Percentiles rank a stretch among this genome's conserved stretches.
These are phyloP conservation scores for Autographa gamma DNA, from an alignment of 2,888 invertebrate species.

Conservation along the genomic window DNA sequence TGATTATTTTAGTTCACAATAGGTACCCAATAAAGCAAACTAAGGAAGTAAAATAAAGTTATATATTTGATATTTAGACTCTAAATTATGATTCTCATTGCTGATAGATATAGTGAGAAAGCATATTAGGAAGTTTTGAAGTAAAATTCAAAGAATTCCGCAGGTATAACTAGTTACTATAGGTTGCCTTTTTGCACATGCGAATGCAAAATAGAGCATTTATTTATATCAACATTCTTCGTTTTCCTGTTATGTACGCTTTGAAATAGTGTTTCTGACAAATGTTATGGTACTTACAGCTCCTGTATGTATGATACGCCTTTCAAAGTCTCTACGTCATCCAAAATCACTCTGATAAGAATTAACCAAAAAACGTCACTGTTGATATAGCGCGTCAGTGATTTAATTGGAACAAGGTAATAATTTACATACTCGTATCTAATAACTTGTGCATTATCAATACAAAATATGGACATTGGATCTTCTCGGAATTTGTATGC, in stretches of 20 bases:
- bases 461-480: constrained; percentile 61
- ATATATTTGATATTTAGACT: background rate
- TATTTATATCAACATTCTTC: constrained; percentile 51
- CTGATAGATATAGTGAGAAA: constrained; percentile 8
- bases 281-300: constrained; percentile 39
- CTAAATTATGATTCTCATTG: background rate
- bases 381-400: constrained; percentile 59
- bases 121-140: constrained; percentile 13
- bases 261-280: constrained; percentile 39
- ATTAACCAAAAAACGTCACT: constrained; percentile 68
- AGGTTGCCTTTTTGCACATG: constrained; percentile 16
- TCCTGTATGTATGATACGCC: constrained; percentile 23
- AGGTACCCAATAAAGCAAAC: constrained; percentile 18
- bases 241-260: constrained; percentile 61
- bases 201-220: constrained; percentile 43
- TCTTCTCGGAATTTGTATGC: constrained; percentile 65
- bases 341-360: constrained; percentile 46
- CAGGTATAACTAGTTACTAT: constrained; percentile 9
- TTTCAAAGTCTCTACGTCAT: constrained; percentile 45
- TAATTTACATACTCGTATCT: constrained; percentile 72
- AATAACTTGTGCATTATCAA: constrained; percentile 65
- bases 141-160: constrained; percentile 18
- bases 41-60: constrained; percentile 17
- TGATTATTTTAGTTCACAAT: constrained; percentile 21
- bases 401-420: constrained; percentile 77